Evolutionary conservation across 1,140 invertebrate species (phyloP), one percentile per base, ranked within the genome.

Genomic region (Aphaenogaster ashmeadi): DNA sequence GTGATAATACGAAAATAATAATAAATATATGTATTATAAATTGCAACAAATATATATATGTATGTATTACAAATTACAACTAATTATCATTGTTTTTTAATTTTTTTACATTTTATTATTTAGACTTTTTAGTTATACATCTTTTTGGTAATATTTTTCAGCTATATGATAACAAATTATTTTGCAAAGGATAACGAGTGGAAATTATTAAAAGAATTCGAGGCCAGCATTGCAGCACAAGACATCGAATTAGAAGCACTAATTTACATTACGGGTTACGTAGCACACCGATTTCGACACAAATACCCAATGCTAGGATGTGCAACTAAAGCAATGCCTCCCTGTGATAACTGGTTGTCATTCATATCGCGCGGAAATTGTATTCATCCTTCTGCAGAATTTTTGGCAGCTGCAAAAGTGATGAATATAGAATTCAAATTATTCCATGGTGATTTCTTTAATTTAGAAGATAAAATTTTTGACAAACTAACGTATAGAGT

Each of bases 241-340:
- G 56, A 58, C 18, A 58, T 58, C n/a, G 56, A 58, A 58, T 58
- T 18, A n/a, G 18, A 58, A 58, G 56, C 56, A n/a, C n/a, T 58
- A 58, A 58, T 58, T 58, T 58, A 58, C 18, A n/a, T 58, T 3
- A n/a, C 56, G n/a, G 56, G 56, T n/a, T 58, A 58, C 1, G 56
- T 58, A n/a, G n/a, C 56, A 2, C 56, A 58, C 8, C 56, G 56
- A 27, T 58, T 58, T 58, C 3, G n/a, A 58, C 8, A 58, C n/a
- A 58, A 58, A 58, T 58, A 21, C 21, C 6, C 56, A n/a, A 18
- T n/a, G 56, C n/a, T 58, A n/a, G 56, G 56, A 0, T 58, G 3
- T 58, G 8, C 18, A 58, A 58, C 56, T 8, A 58, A 58, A 58
- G n/a, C 56, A 8, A 58, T 58, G 7, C 18, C n/a, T 21, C 56